A percentile compares a stretch with the other conserved stretches of the same genome.
Conservation (phyloP, 2,797 vertebrate species). For the Poeciliopsis gracilis region DNA sequence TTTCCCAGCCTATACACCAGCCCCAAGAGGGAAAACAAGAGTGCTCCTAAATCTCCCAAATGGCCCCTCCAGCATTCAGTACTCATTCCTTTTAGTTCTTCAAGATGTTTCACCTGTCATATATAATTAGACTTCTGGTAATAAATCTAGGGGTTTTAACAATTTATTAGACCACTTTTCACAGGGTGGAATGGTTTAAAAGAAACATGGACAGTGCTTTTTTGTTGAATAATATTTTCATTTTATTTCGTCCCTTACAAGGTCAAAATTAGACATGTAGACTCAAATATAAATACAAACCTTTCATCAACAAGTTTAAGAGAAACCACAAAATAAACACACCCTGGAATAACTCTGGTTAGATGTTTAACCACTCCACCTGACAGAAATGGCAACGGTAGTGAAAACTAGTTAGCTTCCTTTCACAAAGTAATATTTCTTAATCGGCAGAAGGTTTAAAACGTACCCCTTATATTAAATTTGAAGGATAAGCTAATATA, state of each 20-base stretch:
- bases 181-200: not conserved
- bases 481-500: too few species aligned
- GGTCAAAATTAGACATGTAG: not conserved
- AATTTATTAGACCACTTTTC: not conserved
- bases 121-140: not conserved
- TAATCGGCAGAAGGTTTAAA: too few species aligned
- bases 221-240: not conserved
- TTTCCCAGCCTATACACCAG: not conserved
- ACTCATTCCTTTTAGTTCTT: slow-evolving; percentile 29
- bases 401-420: not conserved
- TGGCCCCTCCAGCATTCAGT: slow-evolving; percentile 38
- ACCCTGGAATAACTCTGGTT: not conserved
- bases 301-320: not conserved
- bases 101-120: slow-evolving; percentile 4
- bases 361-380: not conserved
- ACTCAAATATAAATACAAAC: not conserved
- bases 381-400: not conserved
- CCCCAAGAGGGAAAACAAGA: slow-evolving; percentile 34
- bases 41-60: slow-evolving; percentile 51
- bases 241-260: not conserved
- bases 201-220: not conserved
- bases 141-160: not conserved
- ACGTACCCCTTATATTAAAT: too few species aligned
- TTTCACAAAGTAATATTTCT: not conserved
- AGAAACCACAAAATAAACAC: not conserved